These are phyloP conservation scores for Drosophila prosaltans DNA, from an alignment of 1,140 invertebrate species.

Conservation along the genomic window DNA sequence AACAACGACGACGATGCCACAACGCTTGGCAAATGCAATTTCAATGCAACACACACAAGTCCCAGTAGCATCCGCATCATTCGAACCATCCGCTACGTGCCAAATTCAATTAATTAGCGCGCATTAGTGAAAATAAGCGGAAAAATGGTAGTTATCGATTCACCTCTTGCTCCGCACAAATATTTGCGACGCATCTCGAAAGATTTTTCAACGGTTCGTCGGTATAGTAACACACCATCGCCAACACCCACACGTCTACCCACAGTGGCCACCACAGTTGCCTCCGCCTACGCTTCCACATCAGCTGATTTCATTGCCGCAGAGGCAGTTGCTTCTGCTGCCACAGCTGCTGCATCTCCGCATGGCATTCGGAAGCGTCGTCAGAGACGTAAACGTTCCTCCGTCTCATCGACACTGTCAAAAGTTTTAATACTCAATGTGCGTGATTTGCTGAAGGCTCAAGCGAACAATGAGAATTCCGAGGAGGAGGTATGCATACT, in stretches of 20 bases:
- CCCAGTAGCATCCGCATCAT: no score
- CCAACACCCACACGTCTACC: background rate
- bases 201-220: conserved; percentile 77
- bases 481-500: conserved; percentile 57
- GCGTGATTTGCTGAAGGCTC: conserved; percentile 73
- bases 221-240: conserved; percentile 70
- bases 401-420: conserved; percentile 77
- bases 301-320: conserved; percentile 27
- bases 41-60: conserved; percentile 10
- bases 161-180: conserved; percentile 65
- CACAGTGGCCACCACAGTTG: background rate
- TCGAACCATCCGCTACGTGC: background rate
- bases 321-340: conserved; percentile 27
- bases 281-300: conserved; percentile 23
- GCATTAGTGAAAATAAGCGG: conserved; percentile 51
- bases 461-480: conserved; percentile 39
- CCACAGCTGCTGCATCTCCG: conserved; percentile 25
- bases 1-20: conserved; percentile 21
- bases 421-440: conserved; percentile 82
- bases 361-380: conserved; percentile 69
- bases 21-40: conserved; percentile 16
- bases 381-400: conserved; percentile 73
- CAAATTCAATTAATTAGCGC: conserved; percentile 58
- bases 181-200: conserved; percentile 77
- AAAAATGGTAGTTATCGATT: conserved; percentile 66